Evolutionary conservation across 2,888 invertebrate species (phyloP), one percentile per base, ranked within the genome.

Genomic region (Amphipoea lucens): DNA sequence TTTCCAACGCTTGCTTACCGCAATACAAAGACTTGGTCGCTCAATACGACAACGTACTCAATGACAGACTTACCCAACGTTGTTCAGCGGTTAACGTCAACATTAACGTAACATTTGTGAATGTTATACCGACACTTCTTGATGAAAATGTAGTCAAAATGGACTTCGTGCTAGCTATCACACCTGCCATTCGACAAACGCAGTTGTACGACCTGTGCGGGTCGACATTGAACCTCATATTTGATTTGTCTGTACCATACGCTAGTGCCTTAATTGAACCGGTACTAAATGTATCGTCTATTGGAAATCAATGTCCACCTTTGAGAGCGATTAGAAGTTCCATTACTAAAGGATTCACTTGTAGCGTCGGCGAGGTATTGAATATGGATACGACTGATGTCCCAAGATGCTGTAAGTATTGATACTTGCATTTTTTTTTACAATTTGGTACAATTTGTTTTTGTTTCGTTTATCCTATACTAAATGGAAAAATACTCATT

Each of bases 121-220:
- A 98, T 89, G 98, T 98, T 0, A 97, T 98, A 91, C 98, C 99
- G n/a, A 97, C 97, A 74, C 96, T 99, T 23, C 92, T 98, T 2
- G 98, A 99, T 91, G 99, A 99, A 93, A 99, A 99, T 92, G 98
- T 99, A 6, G 98, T 99, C 0, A 98, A 98, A 95, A 98, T 99
- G 97, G 99, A 99, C 95, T 99, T 98, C 88, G 98, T 99, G 20
- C 95, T 99, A 29, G 98, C 98, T 48, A 98, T 99, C 70, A 97
- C 98, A 73, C 99, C 99, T 2, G 98, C 98, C 4, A 98, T 99
- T 45, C 98, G 98, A 88, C 99, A 99, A 95, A 98, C 99, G 1
- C 98, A 99, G 91, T 96, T 99, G 1, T 99, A 99, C 93, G 99
- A 99, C 88, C 98, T 99, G 0, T 99, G 99, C 92, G 99, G 99